phyloP scores from a whole-genome alignment of 2,113 vertebrate species.

The Emberiza fucata region DNA sequence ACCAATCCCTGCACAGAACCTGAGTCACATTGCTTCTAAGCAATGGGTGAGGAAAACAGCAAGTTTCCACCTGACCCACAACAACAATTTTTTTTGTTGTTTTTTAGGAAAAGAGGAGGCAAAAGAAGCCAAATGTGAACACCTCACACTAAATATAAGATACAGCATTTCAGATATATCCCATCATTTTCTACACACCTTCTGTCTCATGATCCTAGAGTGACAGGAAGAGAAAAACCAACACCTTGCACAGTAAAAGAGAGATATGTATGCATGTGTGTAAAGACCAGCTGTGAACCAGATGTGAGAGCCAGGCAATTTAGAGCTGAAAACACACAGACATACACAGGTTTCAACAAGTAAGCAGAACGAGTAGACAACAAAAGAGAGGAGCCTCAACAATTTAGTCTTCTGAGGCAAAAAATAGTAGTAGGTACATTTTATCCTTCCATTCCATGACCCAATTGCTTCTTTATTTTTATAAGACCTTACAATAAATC shows the following conservation, averaged over 20 bases:
- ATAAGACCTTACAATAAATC: background rate
- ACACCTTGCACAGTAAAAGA: background rate
- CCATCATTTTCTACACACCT: background rate
- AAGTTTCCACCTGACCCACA: background rate
- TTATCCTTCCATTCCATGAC: background rate
- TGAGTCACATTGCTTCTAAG: background rate
- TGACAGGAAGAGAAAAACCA: background rate
- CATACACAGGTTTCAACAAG: background rate
- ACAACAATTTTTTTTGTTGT: background rate
- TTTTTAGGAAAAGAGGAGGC: background rate
- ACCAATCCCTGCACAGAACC: background rate
- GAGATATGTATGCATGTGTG: background rate
- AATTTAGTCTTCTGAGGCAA: slow-evolving; percentile 20
- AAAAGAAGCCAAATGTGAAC: background rate
- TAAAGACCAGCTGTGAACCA: slow-evolving; percentile 29
- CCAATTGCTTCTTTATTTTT: slow-evolving; percentile 1
- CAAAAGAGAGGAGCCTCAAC: background rate
- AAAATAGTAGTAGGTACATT: background rate
- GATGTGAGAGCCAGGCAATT: background rate
- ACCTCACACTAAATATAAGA: background rate
- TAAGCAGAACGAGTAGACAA: background rate
- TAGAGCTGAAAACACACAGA: background rate
- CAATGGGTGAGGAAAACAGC: background rate
- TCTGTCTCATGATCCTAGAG: background rate
- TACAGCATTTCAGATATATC: background rate